A percentile compares a stretch with the other conserved stretches of the same genome.
phyloP scores from a whole-genome alignment of 2,888 invertebrate genomes.

The Rhaphigaster nebulosa region DNA sequence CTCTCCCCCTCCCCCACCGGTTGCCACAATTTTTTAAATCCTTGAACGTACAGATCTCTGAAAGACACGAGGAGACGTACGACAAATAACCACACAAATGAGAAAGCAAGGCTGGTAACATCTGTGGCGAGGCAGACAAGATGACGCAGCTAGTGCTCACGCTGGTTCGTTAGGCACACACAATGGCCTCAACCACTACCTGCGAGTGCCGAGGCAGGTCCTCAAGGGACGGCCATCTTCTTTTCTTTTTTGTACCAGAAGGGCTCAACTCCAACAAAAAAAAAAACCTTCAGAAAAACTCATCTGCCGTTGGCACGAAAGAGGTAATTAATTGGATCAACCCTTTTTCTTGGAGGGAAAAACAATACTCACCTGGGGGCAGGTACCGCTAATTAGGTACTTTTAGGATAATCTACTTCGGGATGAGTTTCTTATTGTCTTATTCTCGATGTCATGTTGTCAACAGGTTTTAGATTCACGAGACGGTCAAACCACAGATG shows the following conservation, averaged over 20 bases:
- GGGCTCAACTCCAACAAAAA: not conserved
- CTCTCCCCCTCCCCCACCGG: no score
- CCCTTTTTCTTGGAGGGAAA: not conserved
- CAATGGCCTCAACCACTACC: slow-evolving; percentile 2
- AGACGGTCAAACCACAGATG: not conserved
- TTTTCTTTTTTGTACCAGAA: not conserved
- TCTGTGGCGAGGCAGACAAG: not conserved
- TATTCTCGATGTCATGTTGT: not conserved
- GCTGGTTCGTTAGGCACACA: slow-evolving; percentile 14
- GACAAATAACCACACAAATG: no score
- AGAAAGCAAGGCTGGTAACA: not conserved
- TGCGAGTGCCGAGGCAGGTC: not conserved
- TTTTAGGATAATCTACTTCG: not conserved
- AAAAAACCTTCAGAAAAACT: not conserved
- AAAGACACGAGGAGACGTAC: no score
- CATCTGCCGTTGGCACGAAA: slow-evolving; percentile 12
- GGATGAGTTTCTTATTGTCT: not conserved
- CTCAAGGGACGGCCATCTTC: not conserved
- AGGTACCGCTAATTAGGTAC: slow-evolving; percentile 11
- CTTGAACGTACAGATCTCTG: no score
- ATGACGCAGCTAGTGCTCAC: not conserved
- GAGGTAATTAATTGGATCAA: slow-evolving; percentile 8
- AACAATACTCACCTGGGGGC: not conserved
- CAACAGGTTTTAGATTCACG: not conserved
- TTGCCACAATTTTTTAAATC: no score